These are phyloP conservation scores for Irena cyanogastra DNA, from an alignment of 2,113 vertebrate species.

Conservation along the genomic window DNA sequence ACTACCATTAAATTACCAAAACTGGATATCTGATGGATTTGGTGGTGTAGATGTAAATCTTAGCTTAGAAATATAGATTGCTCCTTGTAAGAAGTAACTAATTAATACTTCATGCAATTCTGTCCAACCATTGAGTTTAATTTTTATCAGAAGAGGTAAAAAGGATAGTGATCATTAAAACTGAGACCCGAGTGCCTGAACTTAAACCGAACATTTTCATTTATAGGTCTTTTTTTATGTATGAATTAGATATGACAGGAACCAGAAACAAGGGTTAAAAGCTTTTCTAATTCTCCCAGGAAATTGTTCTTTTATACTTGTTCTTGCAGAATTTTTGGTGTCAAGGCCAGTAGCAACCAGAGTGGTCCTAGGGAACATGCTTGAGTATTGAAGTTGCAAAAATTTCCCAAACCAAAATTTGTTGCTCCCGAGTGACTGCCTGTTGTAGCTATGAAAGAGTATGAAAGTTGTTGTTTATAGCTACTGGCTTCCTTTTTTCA, in stretches of 20 bases:
- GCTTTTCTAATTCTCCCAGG: not conserved
- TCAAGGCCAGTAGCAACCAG: not conserved
- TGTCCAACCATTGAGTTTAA: not conserved
- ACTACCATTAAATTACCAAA: not conserved
- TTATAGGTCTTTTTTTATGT: not conserved
- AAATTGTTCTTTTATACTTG: not conserved
- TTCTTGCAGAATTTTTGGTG: not conserved
- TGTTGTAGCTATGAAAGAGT: not conserved
- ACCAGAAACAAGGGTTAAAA: not conserved
- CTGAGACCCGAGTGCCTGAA: not conserved
- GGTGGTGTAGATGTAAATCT: not conserved
- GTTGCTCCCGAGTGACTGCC: not conserved
- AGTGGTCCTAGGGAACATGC: not conserved
- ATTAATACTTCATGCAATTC: not conserved
- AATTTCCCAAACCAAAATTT: not conserved
- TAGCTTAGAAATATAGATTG: not conserved
- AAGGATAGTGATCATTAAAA: not conserved
- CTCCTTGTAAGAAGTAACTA: not conserved
- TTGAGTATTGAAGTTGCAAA: not conserved
- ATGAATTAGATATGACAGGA: not conserved
- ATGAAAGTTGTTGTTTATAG: not conserved
- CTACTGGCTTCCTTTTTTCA: not conserved
- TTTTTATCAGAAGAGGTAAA: not conserved
- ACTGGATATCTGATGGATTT: not conserved
- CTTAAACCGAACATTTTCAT: not conserved